Evolutionary conservation across 2,797 vertebrate species (phyloP).

Genomic region (Crenuchus spilurus): DNA sequence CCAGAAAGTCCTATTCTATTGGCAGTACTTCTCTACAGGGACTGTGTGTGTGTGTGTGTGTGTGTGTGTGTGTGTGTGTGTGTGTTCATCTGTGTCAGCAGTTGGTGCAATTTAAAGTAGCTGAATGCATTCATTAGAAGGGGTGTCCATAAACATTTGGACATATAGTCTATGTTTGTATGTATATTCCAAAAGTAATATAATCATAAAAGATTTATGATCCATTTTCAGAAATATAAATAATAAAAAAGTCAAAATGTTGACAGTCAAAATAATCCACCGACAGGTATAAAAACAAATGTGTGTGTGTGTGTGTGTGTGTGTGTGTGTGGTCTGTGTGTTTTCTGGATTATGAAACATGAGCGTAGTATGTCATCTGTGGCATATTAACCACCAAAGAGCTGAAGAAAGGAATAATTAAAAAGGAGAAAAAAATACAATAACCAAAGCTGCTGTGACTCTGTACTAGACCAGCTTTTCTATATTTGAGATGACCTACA

Average conservation of each 20-base stretch:
- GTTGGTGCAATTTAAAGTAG: too few species aligned
- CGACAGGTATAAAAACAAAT: too few species aligned
- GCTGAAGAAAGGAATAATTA: slow-evolving; percentile 67
- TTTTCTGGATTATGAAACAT: slow-evolving; percentile 75
- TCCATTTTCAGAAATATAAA: too few species aligned
- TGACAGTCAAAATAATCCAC: too few species aligned
- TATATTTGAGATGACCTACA: slow-evolving; percentile 69
- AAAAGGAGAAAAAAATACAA: slow-evolving; percentile 51
- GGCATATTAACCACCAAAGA: slow-evolving; percentile 68
- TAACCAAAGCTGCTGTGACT: slow-evolving; percentile 45
- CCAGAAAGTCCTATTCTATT: too few species aligned
- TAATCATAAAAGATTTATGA: too few species aligned
- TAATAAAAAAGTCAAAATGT: too few species aligned
- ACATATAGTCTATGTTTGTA: too few species aligned
- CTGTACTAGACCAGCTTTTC: slow-evolving; percentile 60
- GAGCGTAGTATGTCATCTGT: slow-evolving; percentile 67
- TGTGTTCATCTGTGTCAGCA: slow-evolving; percentile 66
- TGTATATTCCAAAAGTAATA: too few species aligned
- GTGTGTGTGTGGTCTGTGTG: slow-evolving; percentile 74
- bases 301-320: slow-evolving; percentile 61
- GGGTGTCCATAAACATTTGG: too few species aligned
- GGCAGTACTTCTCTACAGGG: too few species aligned
- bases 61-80: slow-evolving; percentile 21
- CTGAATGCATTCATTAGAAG: too few species aligned
- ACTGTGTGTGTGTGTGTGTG: neutral